A percentile compares a stretch with the other conserved stretches of the same genome.
Evolutionary conservation across 2,888 invertebrate species (phyloP).

Genomic region (Loripinus fragilis): DNA sequence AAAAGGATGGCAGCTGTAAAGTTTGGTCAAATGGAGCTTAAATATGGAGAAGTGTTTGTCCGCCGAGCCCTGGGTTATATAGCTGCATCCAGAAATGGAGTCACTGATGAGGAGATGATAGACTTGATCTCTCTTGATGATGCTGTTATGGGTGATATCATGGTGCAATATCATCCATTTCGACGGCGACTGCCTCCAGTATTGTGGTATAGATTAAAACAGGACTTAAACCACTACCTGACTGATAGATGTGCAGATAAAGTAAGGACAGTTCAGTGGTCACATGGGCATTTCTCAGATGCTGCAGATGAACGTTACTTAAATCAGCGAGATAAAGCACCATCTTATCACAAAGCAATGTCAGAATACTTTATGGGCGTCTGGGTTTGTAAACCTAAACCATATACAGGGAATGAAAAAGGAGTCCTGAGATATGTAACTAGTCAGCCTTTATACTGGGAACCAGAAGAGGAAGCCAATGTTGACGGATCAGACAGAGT

Average conservation of each 20-base stretch:
- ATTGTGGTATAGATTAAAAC: constrained; percentile 74
- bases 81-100: constrained; percentile 90
- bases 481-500: constrained; percentile 62
- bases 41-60: constrained; percentile 78
- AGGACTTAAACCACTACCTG: constrained; percentile 71
- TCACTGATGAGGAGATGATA: constrained; percentile 92
- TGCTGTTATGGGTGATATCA: constrained; percentile 73
- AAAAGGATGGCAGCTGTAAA: constrained; percentile 72
- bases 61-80: constrained; percentile 88
- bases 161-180: constrained; percentile 57
- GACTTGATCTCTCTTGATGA: constrained; percentile 84
- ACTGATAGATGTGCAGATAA: constrained; percentile 70
- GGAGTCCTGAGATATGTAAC: constrained; percentile 66
- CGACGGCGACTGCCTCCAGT: constrained; percentile 76
- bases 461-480: constrained; percentile 55
- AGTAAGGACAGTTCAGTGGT: constrained; percentile 86
- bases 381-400: constrained; percentile 76
- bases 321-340: constrained; percentile 78
- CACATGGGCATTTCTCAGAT: constrained; percentile 86
- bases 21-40: constrained; percentile 77
- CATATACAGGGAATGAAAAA: constrained; percentile 71
- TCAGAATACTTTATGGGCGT: constrained; percentile 81
- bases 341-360: constrained; percentile 81
- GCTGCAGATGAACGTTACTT: constrained; percentile 88
- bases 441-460: constrained; percentile 72